phyloP scores from a whole-genome alignment of 1,140 invertebrate genomes.

The Elysia chlorotica region DNA sequence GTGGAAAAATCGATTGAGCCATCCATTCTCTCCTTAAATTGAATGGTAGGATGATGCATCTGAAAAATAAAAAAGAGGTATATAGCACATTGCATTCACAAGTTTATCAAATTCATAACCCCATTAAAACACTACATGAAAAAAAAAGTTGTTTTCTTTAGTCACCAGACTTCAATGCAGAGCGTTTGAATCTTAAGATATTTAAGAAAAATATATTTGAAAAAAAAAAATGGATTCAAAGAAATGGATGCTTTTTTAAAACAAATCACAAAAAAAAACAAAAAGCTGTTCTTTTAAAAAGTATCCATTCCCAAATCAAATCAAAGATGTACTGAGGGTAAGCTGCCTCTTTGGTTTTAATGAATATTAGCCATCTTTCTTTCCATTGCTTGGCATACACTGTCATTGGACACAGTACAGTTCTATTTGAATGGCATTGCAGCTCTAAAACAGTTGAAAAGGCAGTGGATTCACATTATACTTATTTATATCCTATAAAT shows the following conservation, averaged over 20 bases:
- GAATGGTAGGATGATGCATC: constrained; percentile 14
- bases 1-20: constrained; percentile 9
- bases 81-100: background rate
- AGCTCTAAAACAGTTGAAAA: too few relatives aligned
- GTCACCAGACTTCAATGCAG: background rate
- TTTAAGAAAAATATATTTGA: background rate
- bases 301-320: too few relatives aligned
- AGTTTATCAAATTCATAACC: background rate
- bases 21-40: constrained; percentile 1
- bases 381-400: too few relatives aligned
- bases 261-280: too few relatives aligned
- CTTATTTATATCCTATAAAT: too few relatives aligned
- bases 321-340: too few relatives aligned
- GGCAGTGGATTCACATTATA: too few relatives aligned
- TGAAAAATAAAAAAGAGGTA: constrained; percentile 1
- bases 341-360: too few relatives aligned
- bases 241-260: background rate
- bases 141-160: background rate
- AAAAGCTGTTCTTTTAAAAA: too few relatives aligned
- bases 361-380: too few relatives aligned
- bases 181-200: background rate
- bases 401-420: too few relatives aligned
- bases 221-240: background rate
- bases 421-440: too few relatives aligned
- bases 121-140: background rate